These are phyloP conservation scores for Scalopus aquaticus DNA, from an alignment of 2,113 vertebrate genomes.

Conservation along the genomic window DNA sequence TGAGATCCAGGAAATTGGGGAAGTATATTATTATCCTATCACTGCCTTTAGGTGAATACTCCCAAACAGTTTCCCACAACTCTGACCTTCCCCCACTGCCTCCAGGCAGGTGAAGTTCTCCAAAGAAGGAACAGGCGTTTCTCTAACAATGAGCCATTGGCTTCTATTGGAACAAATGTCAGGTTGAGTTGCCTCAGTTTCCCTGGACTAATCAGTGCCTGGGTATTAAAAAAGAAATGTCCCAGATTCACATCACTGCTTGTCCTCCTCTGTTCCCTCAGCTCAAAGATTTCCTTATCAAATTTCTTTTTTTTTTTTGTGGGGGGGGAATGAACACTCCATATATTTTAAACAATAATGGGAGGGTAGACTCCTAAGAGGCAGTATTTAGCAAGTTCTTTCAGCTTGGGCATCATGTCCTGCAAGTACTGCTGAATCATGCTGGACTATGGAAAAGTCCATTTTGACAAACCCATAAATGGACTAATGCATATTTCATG, in stretches of 20 bases:
- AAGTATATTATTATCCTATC: not conserved
- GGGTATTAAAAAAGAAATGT: not conserved
- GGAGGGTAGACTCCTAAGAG: not conserved
- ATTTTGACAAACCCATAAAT: not conserved
- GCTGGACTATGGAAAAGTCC: not conserved
- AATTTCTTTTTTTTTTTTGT: not conserved
- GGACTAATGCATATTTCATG: conserved; percentile 15
- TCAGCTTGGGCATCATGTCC: not conserved
- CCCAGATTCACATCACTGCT: not conserved
- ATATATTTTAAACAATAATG: not conserved
- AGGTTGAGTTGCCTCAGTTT: not conserved
- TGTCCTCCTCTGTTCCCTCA: not conserved
- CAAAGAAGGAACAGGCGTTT: not conserved
- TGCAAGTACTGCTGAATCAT: not conserved
- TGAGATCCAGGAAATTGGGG: not conserved
- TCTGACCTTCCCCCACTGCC: not conserved
- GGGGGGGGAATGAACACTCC: not conserved
- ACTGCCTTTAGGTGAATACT: not conserved
- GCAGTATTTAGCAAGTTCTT: not conserved
- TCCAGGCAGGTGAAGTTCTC: not conserved
- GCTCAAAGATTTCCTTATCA: not conserved
- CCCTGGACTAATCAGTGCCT: not conserved
- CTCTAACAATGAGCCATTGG: not conserved
- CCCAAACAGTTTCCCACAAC: not conserved
- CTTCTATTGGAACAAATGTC: not conserved